These are phyloP conservation scores for Triops cancriformis DNA, from an alignment of 1,140 invertebrate genomes.

Conservation along the genomic window DNA sequence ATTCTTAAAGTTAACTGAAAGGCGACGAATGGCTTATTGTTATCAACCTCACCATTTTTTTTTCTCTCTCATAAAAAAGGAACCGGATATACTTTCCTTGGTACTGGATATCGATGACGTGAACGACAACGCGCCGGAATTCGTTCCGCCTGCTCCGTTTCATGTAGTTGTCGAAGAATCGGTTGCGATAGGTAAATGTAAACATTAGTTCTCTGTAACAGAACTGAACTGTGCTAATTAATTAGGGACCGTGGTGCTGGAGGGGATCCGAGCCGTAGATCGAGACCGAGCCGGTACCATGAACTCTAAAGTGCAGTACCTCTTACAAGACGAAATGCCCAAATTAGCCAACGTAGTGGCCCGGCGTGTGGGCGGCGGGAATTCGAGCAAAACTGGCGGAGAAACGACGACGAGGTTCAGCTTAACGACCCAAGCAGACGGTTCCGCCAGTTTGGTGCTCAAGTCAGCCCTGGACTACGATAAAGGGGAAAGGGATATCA, in stretches of 20 bases:
- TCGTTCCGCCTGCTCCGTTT: conserved; percentile 62
- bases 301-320: not conserved
- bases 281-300: not conserved
- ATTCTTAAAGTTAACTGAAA: not conserved
- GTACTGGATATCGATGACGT: conserved; percentile 54
- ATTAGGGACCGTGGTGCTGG: not conserved
- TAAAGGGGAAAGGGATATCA: conserved; percentile 10
- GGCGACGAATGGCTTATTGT: not conserved
- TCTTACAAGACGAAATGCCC: not conserved
- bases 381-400: not conserved
- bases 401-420: not conserved
- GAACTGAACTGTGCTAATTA: no score
- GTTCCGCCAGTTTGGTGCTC: conserved; percentile 3
- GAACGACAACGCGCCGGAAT: conserved; percentile 72
- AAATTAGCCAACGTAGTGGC: not conserved
- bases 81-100: conserved; percentile 10
- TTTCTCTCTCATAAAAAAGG: not conserved
- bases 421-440: not conserved
- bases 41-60: not conserved
- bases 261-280: not conserved
- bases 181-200: conserved; percentile 63
- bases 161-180: conserved; percentile 66
- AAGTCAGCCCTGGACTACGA: not conserved
- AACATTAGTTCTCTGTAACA: no score
- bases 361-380: not conserved